Evolutionary conservation across 2,113 vertebrate species (phyloP), one percentile per base, ranked within the genome.

Genomic region (Oenanthe melanoleuca): DNA sequence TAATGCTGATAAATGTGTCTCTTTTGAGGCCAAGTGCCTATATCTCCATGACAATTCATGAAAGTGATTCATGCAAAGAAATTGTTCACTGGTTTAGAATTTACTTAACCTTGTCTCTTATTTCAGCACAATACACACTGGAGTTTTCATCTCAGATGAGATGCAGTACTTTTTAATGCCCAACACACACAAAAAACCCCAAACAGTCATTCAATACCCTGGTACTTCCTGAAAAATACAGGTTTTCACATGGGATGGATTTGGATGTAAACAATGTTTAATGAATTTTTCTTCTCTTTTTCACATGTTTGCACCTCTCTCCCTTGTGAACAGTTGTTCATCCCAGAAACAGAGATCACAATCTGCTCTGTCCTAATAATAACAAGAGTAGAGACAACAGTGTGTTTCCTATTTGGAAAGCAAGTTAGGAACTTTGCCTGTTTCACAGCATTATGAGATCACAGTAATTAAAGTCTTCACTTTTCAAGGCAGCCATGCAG

Each of bases 21-120:
- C 80, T 90, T 89, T 67, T 24, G 7, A 78, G 80, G 74, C 91
- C 82, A 64, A 91, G 53, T 80, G 77, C 63, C 84, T 84, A 64
- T 29, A 88, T 96, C 66, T 95, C 89, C 24, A 87, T 95, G 88
- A 88, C 82, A 96, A 85, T 95, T 95, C 96, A 81, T 60, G 80
- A 82, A 94, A 96, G 93, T 53, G 83, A 96, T 92, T 96, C 91
- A 94, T 73, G 72, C 69, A 79, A 75, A 73, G 91, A 93, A 96
- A 87, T 83, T 80, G 63, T 84, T 91, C 89, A 73, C 71, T 2
- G 22, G 79, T 40, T 97, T 94, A 91, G 92, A 77, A 94, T 91
- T 94, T 80, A 33, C 86, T 96, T 96, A 92, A 73, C 73, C 93
- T 93, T 65, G 63, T 86, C 75, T 93, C 92, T 92, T 80, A 47